Percentiles rank a stretch among this genome's conserved stretches.
These are phyloP conservation scores for Zosterops borbonicus DNA, from an alignment of 2,113 vertebrate genomes.

Conservation along the genomic window DNA sequence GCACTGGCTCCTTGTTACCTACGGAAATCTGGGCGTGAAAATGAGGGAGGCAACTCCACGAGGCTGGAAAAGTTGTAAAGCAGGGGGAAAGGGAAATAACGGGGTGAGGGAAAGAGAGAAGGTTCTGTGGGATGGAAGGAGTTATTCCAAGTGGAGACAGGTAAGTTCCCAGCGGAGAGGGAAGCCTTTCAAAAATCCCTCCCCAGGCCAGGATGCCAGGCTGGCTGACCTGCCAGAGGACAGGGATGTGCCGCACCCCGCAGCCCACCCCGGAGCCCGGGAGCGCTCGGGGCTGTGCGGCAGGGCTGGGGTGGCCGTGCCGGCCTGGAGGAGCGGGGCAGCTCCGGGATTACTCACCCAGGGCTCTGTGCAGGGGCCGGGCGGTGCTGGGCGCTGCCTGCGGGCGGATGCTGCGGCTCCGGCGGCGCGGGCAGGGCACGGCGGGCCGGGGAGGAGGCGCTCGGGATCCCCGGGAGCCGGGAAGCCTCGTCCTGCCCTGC, in stretches of 20 bases:
- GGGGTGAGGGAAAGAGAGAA: no score
- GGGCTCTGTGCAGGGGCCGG: conserved; percentile 15
- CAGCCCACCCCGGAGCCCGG: accelerated
- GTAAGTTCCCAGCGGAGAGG: background rate
- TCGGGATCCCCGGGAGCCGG: background rate
- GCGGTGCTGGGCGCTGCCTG: background rate
- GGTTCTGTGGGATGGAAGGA: background rate
- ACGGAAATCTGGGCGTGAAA: background rate
- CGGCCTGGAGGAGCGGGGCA: background rate
- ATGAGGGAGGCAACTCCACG: background rate
- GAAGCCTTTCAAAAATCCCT: background rate
- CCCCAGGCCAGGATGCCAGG: background rate
- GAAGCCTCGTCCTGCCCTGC: background rate
- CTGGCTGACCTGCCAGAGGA: background rate
- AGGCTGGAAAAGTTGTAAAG: background rate
- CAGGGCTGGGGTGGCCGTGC: background rate
- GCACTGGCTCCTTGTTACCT: background rate
- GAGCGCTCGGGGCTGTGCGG: background rate
- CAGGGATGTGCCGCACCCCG: background rate
- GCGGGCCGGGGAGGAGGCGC: background rate
- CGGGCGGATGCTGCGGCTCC: background rate
- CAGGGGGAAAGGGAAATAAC: background rate
- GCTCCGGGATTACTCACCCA: conserved; percentile 30
- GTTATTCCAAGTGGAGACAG: background rate
- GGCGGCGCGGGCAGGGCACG: background rate